phyloP scores from a whole-genome alignment of 2,113 vertebrate genomes.

The Burhinus oedicnemus region DNA sequence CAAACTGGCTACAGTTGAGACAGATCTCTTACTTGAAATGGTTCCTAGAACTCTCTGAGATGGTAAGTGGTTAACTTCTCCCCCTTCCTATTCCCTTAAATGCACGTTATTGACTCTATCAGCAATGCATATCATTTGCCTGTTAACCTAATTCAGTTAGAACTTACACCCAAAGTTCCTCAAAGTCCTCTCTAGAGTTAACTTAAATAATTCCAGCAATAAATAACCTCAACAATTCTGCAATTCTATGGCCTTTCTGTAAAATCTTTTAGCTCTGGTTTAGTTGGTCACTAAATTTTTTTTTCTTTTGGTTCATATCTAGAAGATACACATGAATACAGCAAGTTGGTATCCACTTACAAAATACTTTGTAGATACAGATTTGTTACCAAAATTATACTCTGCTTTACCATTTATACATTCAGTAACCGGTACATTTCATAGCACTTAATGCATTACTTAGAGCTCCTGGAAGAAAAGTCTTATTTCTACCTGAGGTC shows the following conservation, averaged over 20 bases:
- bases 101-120: not conserved
- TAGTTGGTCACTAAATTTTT: not conserved
- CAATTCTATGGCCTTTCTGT: not conserved
- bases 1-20: not conserved
- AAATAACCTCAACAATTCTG: not conserved
- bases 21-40: not conserved
- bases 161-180: not conserved
- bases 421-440: not conserved
- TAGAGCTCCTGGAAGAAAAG: not conserved
- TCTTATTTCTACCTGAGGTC: not conserved
- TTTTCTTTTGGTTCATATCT: not conserved
- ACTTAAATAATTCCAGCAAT: not conserved
- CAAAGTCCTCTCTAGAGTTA: not conserved
- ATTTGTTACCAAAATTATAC: not conserved
- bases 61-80: not conserved
- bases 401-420: not conserved
- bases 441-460: not conserved
- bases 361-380: not conserved
- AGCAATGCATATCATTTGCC: not conserved
- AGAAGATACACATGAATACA: not conserved
- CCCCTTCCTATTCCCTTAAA: not conserved
- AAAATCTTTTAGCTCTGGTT: not conserved
- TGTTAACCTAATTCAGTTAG: not conserved
- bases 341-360: not conserved
- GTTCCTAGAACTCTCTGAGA: not conserved